These are phyloP conservation scores for Etheostoma perlongum DNA, from an alignment of 2,797 vertebrate species.

Conservation along the genomic window DNA sequence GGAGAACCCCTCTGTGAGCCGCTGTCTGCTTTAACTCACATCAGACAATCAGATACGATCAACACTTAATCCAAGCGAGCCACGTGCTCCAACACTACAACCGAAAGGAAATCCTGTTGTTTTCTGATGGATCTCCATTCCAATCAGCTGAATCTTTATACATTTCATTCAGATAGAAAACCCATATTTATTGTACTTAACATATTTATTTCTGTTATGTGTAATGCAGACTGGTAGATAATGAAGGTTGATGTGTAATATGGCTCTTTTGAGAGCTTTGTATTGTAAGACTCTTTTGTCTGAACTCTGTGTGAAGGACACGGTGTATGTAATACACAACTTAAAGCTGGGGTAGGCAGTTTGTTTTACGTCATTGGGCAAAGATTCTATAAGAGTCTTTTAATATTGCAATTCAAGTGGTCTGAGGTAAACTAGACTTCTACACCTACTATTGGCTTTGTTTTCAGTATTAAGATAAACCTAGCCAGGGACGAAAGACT, in stretches of 20 bases:
- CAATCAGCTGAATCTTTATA: slow-evolving; percentile 39
- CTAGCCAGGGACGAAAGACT: too few species aligned
- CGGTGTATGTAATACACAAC: slow-evolving; percentile 36
- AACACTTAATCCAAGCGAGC: slow-evolving; percentile 16
- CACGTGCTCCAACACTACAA: slow-evolving; percentile 36
- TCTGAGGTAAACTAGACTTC: too few species aligned
- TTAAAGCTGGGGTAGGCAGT: not conserved
- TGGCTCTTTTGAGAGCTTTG: slow-evolving; percentile 18
- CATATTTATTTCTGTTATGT: slow-evolving; percentile 72
- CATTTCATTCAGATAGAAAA: slow-evolving; percentile 27
- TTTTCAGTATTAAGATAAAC: too few species aligned
- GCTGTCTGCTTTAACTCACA: not conserved
- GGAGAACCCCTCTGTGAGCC: slow-evolving; percentile 2
- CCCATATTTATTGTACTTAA: slow-evolving; percentile 68
- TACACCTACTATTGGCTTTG: too few species aligned
- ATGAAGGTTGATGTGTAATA: slow-evolving; percentile 36
- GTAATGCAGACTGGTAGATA: slow-evolving; percentile 39
- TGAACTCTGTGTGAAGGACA: slow-evolving; percentile 27
- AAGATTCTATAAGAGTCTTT: too few species aligned
- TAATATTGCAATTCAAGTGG: too few species aligned
- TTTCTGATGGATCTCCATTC: not conserved
- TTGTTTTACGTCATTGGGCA: too few species aligned
- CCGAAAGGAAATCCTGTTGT: slow-evolving; percentile 3
- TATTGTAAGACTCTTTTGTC: slow-evolving; percentile 12
- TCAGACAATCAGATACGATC: not conserved